phyloP scores from a whole-genome alignment of 1,140 invertebrate genomes.

The silkworm (Bombyx mori) region ASM3026992v2 NC_085129.1:16053501-16054000 shows the following conservation, averaged over 20 bases:
- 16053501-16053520: slow-evolving; percentile 73
- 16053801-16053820: slow-evolving; percentile 14
- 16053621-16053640: slow-evolving; percentile 85
- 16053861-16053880: too few species aligned
- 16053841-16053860: too few species aligned
- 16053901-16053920: too few species aligned
- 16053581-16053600: slow-evolving; percentile 79
- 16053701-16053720: slow-evolving; percentile 48
- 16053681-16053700: slow-evolving; percentile 49
- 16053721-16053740: slow-evolving; percentile 52
- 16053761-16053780: slow-evolving; percentile 63
- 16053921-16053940: too few species aligned
- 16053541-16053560: slow-evolving; percentile 57
- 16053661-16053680: slow-evolving; percentile 74
- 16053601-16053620: slow-evolving; percentile 93
- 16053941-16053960: too few species aligned
- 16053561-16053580: slow-evolving; percentile 65
- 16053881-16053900: too few species aligned
- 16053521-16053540: slow-evolving; percentile 63
- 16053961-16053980: too few species aligned
- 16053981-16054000: too few species aligned
- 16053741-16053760: slow-evolving; percentile 64
- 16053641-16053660: slow-evolving; percentile 91
- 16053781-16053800: slow-evolving; percentile 45
- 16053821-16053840: too few species aligned